Percentiles rank a stretch among this genome's conserved stretches.
These are phyloP conservation scores for Aromia moschata DNA, from an alignment of 2,888 invertebrate species.

Conservation along the genomic window DNA sequence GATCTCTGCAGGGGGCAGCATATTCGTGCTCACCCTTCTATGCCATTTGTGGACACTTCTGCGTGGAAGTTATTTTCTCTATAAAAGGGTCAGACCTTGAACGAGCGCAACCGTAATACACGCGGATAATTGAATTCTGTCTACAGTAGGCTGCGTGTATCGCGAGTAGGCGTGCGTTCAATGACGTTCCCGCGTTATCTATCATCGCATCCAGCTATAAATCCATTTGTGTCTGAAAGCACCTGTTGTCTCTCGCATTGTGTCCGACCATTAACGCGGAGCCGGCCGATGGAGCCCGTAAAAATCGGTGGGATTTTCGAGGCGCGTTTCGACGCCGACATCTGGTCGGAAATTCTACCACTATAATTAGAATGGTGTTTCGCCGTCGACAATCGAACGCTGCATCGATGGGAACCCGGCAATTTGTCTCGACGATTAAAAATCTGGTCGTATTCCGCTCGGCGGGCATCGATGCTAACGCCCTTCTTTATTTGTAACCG, in stretches of 20 bases:
- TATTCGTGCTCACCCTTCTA: too few species aligned
- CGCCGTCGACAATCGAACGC: not conserved
- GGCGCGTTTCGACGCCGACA: constrained; percentile 5
- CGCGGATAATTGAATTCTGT: too few species aligned
- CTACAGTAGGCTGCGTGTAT: not conserved
- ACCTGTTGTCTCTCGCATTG: constrained; percentile 18
- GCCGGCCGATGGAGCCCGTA: not conserved
- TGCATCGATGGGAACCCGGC: not conserved
- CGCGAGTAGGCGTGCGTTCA: not conserved
- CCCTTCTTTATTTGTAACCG: too few species aligned
- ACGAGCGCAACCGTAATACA: too few species aligned
- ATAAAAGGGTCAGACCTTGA: too few species aligned
- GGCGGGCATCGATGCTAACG: not conserved
- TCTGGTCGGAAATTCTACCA: constrained; percentile 21
- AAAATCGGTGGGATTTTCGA: constrained; percentile 2
- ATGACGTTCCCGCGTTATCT: not conserved
- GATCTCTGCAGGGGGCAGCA: too few species aligned
- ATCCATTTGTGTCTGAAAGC: constrained; percentile 4
- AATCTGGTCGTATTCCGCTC: not conserved
- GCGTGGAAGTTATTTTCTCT: too few species aligned
- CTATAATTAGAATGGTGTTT: constrained; percentile 17
- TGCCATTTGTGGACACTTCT: too few species aligned
- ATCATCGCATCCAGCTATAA: constrained; percentile 1
- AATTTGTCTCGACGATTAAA: constrained; percentile 1
- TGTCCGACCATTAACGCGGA: constrained; percentile 8